Base-by-base conservation (phyloP, 1,140 invertebrate species). In the Octopus bimaculoides region DNA sequence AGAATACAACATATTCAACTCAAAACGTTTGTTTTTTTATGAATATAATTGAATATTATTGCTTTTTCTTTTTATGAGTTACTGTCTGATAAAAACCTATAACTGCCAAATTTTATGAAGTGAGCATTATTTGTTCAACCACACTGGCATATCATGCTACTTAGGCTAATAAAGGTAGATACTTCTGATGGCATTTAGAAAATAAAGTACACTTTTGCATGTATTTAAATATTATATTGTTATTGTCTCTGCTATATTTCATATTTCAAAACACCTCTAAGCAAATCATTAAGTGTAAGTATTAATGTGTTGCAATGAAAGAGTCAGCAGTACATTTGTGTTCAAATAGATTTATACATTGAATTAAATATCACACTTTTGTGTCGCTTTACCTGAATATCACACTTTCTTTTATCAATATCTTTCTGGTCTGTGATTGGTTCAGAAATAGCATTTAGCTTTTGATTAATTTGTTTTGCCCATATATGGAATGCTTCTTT, bases 381-480 rank as follows among this genome's bases (percentile, higher is more conserved):
- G 26, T 41, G 10, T 54, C 3, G 5, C 54, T 54, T 52, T 82
- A 88, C 88, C 85, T 89, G 87, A n/a, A 88, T 85, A 75, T 85
- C 83, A 54, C 83, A 82, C 77, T 85, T 82, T 80, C 84, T 87
- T 77, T 88, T 88, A 77, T 89, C 87, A 78, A 90, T 83, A 2
- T 86, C 83, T 69, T 86, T 85, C 61, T 89, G 86, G 78, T 86
- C 85, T n/a, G 83, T 82, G 9, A 86, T 82, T 9, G 87, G 83
- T 81, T 87, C 82, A 41, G 84, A 82, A 79, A 85, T 87, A 41
- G 91, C 86, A 5, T 91, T 90, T 54, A 97, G 85, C 86, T 94
- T 93, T 83, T 94, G 92, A 89, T 97, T 95, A 74, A 97, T 91
- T 4, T 93, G 92, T 75, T 91, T 92, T 14, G 98, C 86, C 95